These are phyloP conservation scores for Spilosoma lubricipeda DNA, from an alignment of 2,888 invertebrate species.

Conservation along the genomic window DNA sequence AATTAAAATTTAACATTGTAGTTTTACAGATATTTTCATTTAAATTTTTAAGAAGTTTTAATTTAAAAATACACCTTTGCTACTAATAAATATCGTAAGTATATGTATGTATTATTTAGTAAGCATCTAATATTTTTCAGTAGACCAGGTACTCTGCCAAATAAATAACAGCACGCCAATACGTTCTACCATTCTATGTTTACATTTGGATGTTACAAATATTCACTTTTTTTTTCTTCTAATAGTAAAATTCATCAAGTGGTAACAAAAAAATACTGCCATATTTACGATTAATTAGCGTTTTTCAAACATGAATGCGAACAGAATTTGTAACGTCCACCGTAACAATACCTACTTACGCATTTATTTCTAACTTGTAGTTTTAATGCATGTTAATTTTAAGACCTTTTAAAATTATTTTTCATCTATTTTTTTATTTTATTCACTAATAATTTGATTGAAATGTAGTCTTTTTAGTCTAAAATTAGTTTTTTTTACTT, in stretches of 20 bases:
- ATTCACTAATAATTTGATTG: neutral
- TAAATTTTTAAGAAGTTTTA: neutral
- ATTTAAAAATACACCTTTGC: slow-evolving; percentile 3
- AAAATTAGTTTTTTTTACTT: neutral
- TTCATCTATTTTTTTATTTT: neutral
- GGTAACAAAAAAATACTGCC: neutral
- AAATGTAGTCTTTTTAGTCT: neutral
- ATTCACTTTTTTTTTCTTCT: neutral
- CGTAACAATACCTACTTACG: neutral
- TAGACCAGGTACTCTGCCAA: neutral
- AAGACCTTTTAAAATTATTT: neutral
- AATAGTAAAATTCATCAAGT: neutral
- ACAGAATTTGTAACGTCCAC: slow-evolving; percentile 1
- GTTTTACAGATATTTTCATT: neutral
- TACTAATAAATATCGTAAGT: neutral
- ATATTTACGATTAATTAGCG: neutral
- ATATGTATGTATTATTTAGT: neutral
- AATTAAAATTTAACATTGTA: neutral
- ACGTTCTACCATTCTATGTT: slow-evolving; percentile 6
- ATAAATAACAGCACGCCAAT: slow-evolving; percentile 39
- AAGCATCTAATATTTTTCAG: neutral
- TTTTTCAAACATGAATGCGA: neutral
- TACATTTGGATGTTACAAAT: slow-evolving; percentile 13
- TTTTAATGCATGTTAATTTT: slow-evolving; percentile 14
- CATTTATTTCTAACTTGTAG: neutral